Evolutionary conservation across 1,140 invertebrate species (phyloP).

Genomic region (Colletes latitarsis): DNA sequence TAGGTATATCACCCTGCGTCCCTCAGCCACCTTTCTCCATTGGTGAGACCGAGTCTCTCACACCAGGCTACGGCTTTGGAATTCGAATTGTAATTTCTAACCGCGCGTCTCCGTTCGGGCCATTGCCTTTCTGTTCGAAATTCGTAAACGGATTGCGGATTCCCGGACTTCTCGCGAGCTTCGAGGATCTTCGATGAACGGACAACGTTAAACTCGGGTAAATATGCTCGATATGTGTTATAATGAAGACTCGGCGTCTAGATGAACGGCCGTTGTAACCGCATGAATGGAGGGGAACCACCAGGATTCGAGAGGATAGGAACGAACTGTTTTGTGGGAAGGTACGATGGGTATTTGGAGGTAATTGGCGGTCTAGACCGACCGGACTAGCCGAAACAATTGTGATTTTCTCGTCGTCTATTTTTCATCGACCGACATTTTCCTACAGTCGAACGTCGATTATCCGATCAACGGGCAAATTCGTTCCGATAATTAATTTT

Average conservation of each 20-base stretch:
- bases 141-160: slow-evolving; percentile 64
- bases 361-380: no score
- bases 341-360: no score
- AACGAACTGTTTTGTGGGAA: no score
- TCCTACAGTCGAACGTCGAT: no score
- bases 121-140: slow-evolving; percentile 61
- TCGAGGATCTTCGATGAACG: background rate
- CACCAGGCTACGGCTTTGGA: slow-evolving; percentile 58
- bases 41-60: slow-evolving; percentile 18
- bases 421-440: no score
- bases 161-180: slow-evolving; percentile 40
- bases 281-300: background rate
- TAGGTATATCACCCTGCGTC: slow-evolving; percentile 6
- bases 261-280: background rate
- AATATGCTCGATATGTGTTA: slow-evolving; percentile 50
- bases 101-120: slow-evolving; percentile 63
- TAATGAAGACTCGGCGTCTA: background rate
- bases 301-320: background rate
- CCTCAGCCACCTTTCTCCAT: slow-evolving; percentile 5
- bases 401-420: no score
- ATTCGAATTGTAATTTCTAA: slow-evolving; percentile 76
- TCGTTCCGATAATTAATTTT: no score
- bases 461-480: no score
- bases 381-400: no score
- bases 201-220: background rate